A percentile compares a stretch with the other conserved stretches of the same genome.
Evolutionary conservation across 2,797 vertebrate genomes (phyloP).

Genomic region (Danio choprae): DNA sequence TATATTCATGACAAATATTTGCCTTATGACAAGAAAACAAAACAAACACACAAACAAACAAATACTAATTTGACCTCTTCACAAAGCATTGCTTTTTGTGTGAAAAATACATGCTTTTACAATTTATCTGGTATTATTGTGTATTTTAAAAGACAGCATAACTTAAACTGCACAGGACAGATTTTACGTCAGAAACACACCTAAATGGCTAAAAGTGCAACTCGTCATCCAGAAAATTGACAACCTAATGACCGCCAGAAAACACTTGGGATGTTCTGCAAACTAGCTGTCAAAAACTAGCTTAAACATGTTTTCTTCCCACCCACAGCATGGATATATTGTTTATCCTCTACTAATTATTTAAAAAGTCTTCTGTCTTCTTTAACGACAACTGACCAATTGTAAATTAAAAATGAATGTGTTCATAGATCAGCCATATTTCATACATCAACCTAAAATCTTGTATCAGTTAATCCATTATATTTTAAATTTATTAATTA

Average conservation of each 20-base stretch:
- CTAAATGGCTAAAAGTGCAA: background rate
- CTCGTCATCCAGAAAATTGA: background rate
- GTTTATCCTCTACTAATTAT: background rate
- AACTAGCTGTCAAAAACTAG: background rate
- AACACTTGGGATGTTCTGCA: too few species aligned
- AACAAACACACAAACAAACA: too few species aligned
- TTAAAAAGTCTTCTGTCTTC: background rate
- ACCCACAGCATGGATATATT: too few species aligned
- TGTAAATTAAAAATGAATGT: too few species aligned
- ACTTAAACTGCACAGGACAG: background rate
- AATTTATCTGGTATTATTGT: background rate
- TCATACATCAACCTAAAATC: too few species aligned
- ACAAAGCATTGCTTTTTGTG: background rate
- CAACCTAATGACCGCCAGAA: background rate
- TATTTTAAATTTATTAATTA: too few species aligned
- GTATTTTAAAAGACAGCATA: background rate
- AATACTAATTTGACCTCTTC: background rate
- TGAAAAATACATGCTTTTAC: background rate
- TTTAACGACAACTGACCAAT: background rate
- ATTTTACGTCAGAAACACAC: background rate
- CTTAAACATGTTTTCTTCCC: background rate
- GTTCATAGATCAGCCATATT: too few species aligned
- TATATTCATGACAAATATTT: background rate
- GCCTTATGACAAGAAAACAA: background rate
- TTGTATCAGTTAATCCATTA: too few species aligned